Percentiles rank a stretch among this genome's conserved stretches.
These are phyloP conservation scores for Anniella stebbinsi DNA, from an alignment of 2,797 vertebrate genomes.

Conservation along the genomic window DNA sequence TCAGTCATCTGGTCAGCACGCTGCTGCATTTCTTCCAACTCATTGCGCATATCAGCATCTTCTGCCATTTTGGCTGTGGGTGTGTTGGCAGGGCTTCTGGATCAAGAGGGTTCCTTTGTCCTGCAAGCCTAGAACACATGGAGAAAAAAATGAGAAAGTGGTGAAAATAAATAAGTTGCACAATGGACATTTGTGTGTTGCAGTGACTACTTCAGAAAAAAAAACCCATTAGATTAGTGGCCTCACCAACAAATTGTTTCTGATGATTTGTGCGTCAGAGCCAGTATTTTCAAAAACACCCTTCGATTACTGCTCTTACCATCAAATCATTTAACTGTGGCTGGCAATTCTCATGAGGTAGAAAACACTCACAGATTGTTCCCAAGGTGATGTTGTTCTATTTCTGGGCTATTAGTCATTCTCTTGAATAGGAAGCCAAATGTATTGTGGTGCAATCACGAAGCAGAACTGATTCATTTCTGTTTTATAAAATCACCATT, in stretches of 20 bases:
- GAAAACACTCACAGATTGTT: constrained; percentile 3
- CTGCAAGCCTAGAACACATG: constrained; percentile 63
- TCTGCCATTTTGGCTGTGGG: constrained; percentile 92
- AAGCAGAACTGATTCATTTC: constrained; percentile 45
- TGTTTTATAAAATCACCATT: constrained; percentile 32
- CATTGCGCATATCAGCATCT: constrained; percentile 99
- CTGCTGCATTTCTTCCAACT: constrained; percentile 99
- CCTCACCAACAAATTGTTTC: not conserved
- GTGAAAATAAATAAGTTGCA: constrained; percentile 1
- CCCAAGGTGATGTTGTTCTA: constrained; percentile 31
- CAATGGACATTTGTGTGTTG: not conserved
- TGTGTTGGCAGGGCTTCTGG: constrained; percentile 78
- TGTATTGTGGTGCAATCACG: constrained; percentile 4
- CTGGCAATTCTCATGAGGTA: not conserved
- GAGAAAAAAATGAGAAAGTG: constrained; percentile 15
- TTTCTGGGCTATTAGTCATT: constrained; percentile 47
- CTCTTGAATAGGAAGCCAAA: constrained; percentile 3
- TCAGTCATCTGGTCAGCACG: constrained; percentile 97
- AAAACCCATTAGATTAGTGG: not conserved
- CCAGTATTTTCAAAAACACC: constrained; percentile 28
- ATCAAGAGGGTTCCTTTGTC: constrained; percentile 78
- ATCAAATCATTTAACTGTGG: not conserved
- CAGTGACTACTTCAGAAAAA: not conserved
- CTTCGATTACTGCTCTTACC: constrained; percentile 6
- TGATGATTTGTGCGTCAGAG: not conserved